Evolutionary conservation across 2,888 invertebrate genomes (phyloP).

Genomic region (Bombylius discolor): DNA sequence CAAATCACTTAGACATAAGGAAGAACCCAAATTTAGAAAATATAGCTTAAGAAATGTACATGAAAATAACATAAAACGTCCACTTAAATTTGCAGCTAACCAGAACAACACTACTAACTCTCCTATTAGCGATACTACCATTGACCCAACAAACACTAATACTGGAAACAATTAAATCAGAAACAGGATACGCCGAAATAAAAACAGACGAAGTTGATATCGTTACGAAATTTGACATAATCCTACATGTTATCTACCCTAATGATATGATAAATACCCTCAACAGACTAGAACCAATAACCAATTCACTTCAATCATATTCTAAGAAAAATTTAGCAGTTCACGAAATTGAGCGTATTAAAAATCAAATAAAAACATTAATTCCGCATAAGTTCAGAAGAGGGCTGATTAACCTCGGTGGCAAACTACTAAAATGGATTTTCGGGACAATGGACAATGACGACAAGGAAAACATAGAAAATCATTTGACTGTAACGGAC

Average conservation of each 20-base stretch:
- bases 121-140: neutral
- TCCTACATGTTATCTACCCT: slow-evolving; percentile 7
- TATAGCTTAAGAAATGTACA: slow-evolving; percentile 4
- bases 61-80: slow-evolving; percentile 6
- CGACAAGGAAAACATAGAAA: slow-evolving; percentile 8
- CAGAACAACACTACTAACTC: neutral
- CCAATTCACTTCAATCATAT: slow-evolving; percentile 1
- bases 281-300: slow-evolving; percentile 6
- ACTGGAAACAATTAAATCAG: neutral
- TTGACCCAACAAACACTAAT: neutral
- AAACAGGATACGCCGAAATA: slow-evolving; percentile 10
- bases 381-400: no score
- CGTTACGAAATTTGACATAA: slow-evolving; percentile 7
- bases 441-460: slow-evolving; percentile 10
- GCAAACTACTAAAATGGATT: slow-evolving; percentile 7
- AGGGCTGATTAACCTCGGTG: no score
- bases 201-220: slow-evolving; percentile 9
- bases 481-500: neutral
- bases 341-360: slow-evolving; percentile 10
- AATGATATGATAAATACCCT: slow-evolving; percentile 6
- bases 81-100: slow-evolving; percentile 5
- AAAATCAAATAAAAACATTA: slow-evolving; percentile 7
- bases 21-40: slow-evolving; percentile 10
- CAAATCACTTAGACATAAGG: no score
- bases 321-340: neutral